Evolutionary conservation across 2,797 vertebrate species (phyloP), one percentile per base, ranked within the genome.

Genomic region (Spinibarbus caldwelli): DNA sequence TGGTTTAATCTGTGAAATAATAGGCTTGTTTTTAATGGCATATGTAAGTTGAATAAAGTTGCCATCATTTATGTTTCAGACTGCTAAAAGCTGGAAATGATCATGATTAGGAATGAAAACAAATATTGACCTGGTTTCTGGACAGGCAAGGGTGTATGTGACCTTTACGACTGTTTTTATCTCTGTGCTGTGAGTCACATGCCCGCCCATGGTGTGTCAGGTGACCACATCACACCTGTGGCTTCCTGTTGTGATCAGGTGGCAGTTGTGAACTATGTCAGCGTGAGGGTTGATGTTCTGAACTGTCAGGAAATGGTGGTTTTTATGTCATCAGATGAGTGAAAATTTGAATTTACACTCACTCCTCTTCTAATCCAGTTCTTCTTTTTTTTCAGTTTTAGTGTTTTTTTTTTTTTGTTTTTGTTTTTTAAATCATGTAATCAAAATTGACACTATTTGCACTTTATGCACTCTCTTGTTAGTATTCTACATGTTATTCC

Each of bases 171-270:
- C 15, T 21, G 36, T 72, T 85, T 84, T 71, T 68, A 62, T 79
- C 41, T n/a, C 57, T 26, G 14, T 26, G 23, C 66, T 85, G 10
- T 17, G 73, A 21, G 49, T 85, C 83, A 72, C 83, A 79, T 85
- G 84, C 80, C 67, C 4, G 6, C 4, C 29, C 47, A 15, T 3
- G 5, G 47, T 71, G n/a, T 62, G 41, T 71, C 77, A 64, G 76
- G 67, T 85, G 84, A 85, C 83, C 77, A 62, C 77, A 49, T 62
- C 29, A 47, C 67, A 85, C 64, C 75, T 43, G 76, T 62, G 49
- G 76, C 38, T 82, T 82, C 80, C 80, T 82, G 68, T 72, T 72
- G 26, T 6, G 43, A 52, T 80, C 78, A 80, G 43, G 43, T 80
- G 43, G n/a, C 62, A n/a, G 19, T n/a, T 67, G 43, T 68, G 10